phyloP scores from a whole-genome alignment of 1,140 invertebrate genomes.

The Pseudomyrmex pallidus region DNA sequence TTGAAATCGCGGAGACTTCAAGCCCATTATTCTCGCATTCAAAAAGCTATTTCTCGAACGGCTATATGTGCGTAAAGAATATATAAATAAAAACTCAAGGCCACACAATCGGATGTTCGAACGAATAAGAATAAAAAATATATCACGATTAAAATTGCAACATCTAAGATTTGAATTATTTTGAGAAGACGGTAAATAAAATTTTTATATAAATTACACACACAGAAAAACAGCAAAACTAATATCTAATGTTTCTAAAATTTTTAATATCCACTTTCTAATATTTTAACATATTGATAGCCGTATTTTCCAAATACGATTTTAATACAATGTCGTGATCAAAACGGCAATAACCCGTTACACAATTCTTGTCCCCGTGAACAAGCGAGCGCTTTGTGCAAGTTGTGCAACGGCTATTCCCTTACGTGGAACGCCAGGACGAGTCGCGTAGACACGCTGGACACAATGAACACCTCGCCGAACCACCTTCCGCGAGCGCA shows the following conservation, averaged over 20 bases:
- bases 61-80: background rate
- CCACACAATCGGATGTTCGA: conserved; percentile 20
- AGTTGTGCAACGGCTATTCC: conserved; percentile 28
- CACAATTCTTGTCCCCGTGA: background rate
- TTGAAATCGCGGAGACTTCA: conserved; percentile 50
- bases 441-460: conserved; percentile 14
- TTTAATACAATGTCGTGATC: conserved; percentile 42
- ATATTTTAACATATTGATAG: background rate
- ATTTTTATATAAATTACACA: background rate
- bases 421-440: conserved; percentile 32
- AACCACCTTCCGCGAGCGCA: conserved; percentile 39
- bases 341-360: conserved; percentile 33
- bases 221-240: too few relatives aligned
- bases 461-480: conserved; percentile 64
- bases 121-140: conserved; percentile 19
- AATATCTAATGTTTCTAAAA: too few relatives aligned
- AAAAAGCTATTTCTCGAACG: conserved; percentile 13
- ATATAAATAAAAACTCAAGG: conserved; percentile 48
- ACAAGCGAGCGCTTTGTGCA: conserved; percentile 40
- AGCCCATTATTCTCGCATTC: conserved; percentile 45
- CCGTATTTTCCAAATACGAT: background rate
- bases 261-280: background rate
- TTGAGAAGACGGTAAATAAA: background rate
- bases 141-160: background rate
- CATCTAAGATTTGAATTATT: background rate